Conservation (phyloP, 2,888 invertebrate genomes). For the Mesoligia furuncula region DNA sequence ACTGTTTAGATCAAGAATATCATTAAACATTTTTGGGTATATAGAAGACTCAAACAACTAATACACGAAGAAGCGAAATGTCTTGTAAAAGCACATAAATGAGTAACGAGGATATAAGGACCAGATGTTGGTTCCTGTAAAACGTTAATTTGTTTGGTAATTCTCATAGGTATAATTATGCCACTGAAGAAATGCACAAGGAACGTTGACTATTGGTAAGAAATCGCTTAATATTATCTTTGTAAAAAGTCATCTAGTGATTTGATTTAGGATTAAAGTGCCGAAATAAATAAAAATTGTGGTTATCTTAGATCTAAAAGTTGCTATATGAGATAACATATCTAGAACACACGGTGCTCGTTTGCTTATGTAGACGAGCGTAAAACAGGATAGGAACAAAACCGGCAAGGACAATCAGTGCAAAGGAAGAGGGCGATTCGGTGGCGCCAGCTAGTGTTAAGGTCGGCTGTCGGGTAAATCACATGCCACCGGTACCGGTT, state of each 20-base stretch:
- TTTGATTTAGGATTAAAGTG: not conserved
- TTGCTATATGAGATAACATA: not conserved
- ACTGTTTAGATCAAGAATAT: slow-evolving; percentile 5
- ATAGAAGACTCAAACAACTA: not conserved
- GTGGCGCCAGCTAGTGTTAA: slow-evolving; percentile 78
- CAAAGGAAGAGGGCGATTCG: slow-evolving; percentile 83
- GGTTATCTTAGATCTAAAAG: not conserved
- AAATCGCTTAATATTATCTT: not conserved
- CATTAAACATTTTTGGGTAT: not conserved
- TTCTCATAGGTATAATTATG: not conserved
- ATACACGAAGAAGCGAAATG: too few relatives aligned
- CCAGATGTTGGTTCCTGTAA: not conserved
- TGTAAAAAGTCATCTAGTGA: not conserved
- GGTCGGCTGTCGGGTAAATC: slow-evolving; percentile 45
- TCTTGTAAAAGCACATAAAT: not conserved
- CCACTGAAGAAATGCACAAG: not conserved
- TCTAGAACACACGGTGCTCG: not conserved
- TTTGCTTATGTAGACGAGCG: not conserved
- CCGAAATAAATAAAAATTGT: not conserved
- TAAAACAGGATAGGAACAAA: slow-evolving; percentile 81
- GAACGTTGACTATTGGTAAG: too few relatives aligned
- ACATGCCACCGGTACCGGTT: slow-evolving; percentile 9
- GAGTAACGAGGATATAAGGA: not conserved
- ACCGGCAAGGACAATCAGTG: slow-evolving; percentile 86
- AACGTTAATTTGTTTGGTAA: not conserved